Conservation (phyloP, 2,888 invertebrate species). For the Limnephilus rhombicus region DNA sequence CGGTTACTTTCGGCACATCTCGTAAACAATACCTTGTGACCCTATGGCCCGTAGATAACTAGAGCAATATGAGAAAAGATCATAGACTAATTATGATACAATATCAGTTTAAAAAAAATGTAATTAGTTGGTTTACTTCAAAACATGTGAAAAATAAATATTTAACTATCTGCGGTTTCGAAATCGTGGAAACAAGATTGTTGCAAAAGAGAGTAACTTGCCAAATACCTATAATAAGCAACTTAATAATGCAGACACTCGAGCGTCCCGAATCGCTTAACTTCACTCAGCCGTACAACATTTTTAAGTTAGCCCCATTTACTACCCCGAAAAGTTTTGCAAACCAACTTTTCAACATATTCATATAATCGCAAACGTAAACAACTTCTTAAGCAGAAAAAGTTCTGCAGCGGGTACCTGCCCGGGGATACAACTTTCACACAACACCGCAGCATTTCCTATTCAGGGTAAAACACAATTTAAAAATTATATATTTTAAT, state of each 20-base stretch:
- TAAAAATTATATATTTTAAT: not conserved
- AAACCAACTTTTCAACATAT: conserved; percentile 53
- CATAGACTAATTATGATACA: too few species aligned
- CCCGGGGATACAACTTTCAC: not conserved
- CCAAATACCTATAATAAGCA: not conserved
- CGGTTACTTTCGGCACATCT: too few species aligned
- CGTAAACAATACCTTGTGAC: too few species aligned
- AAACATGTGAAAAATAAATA: not conserved
- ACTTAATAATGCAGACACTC: conserved; percentile 19
- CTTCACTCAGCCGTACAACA: conserved; percentile 32
- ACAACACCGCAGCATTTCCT: not conserved
- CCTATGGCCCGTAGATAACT: too few species aligned
- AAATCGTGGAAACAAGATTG: not conserved
- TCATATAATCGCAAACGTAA: conserved; percentile 54
- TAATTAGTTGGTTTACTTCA: not conserved
- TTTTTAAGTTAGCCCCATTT: conserved; percentile 44
- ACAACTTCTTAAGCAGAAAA: conserved; percentile 50
- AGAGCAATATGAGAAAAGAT: too few species aligned
- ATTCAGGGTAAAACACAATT: not conserved
- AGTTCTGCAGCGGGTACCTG: conserved; percentile 18
- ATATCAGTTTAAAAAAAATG: too few species aligned
- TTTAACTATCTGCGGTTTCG: not conserved
- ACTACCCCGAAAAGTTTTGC: conserved; percentile 45
- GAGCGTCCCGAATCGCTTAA: conserved; percentile 33
- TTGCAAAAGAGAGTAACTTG: not conserved